Percentiles rank a stretch among this genome's conserved stretches.
Evolutionary conservation across 37 sponge, comb jelly and placozoan genomes (phyloP).

Genomic region (Bolinopsis microptera): DNA sequence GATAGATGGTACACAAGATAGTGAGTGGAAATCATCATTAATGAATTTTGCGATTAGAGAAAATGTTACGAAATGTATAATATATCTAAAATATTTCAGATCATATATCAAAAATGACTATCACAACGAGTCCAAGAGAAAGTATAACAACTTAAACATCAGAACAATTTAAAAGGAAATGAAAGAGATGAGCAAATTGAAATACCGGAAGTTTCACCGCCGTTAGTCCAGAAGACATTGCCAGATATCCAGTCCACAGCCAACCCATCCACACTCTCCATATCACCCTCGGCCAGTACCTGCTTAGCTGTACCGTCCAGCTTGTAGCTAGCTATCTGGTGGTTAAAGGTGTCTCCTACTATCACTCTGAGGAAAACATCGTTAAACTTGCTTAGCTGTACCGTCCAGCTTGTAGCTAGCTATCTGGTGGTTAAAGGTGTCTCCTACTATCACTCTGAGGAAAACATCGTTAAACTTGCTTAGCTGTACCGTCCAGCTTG

Average conservation of each 20-base stretch:
- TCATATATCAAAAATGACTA: no score
- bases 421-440: not conserved
- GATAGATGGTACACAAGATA: no score
- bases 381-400: not conserved
- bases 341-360: not conserved
- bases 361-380: conserved; percentile 15
- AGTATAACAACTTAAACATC: no score
- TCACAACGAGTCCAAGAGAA: no score
- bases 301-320: conserved; percentile 16
- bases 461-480: no score
- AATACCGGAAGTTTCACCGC: not conserved
- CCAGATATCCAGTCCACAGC: conserved; percentile 55
- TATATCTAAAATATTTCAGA: no score
- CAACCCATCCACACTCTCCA: conserved; percentile 40
- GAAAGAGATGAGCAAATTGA: no score
- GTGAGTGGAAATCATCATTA: no score
- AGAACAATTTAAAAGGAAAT: no score
- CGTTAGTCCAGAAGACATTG: conserved; percentile 43
- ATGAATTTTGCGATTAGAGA: no score
- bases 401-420: not conserved
- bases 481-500: not conserved
- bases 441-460: not conserved
- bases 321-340: not conserved
- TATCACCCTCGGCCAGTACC: not conserved
- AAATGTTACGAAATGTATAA: no score